Evolutionary conservation across 1,140 invertebrate species (phyloP), one percentile per base, ranked within the genome.

Genomic region (Zaprionus vittiger): DNA sequence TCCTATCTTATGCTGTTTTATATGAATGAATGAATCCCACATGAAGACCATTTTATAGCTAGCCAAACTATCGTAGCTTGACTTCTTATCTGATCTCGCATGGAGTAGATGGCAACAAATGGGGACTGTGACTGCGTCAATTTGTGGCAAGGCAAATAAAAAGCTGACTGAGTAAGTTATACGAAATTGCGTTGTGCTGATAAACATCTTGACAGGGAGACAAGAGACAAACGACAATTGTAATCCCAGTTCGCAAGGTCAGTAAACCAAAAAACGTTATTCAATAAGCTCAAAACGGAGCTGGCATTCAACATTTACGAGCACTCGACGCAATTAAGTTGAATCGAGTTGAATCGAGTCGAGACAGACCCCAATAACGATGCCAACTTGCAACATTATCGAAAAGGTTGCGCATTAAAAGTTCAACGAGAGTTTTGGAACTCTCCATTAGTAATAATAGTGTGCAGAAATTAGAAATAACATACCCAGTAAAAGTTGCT

Each of bases 381-480:
- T 17, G 15, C 41, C n/a, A 77, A 72, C 26, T 56, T 55, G 37
- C 47, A 62, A 34, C 71, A 77, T 73, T 65, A 65, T 55, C 14
- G 26, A 54, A 69, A 73, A 59, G 63, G 57, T 73, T 63, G 57
- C 38, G 49, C 64, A 76, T 61, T 74, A 80, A 87, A 85, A 91
- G 83, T 81, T 87, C 70, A 68, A 55, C 81, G 79, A 67, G 75
- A 69, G 75, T 81, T 79, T 37, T 62, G 73, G 71, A 81, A 89
- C 72, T 84, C 80, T 79, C 89, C 89, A 82, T 76, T 76, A 86
- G 61, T 70, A 79, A 81, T 76, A 79, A 64, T 69, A 63, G 61
- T 63, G 56, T 75, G 79, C 44, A 71, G 54, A 71, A 75, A 79
- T 79, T 69, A 71, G 57, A 63, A 66, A 73, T 69, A 73, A 77